Conservation (phyloP, 2,888 invertebrate genomes). For the Ophion ventricosus region DNA sequence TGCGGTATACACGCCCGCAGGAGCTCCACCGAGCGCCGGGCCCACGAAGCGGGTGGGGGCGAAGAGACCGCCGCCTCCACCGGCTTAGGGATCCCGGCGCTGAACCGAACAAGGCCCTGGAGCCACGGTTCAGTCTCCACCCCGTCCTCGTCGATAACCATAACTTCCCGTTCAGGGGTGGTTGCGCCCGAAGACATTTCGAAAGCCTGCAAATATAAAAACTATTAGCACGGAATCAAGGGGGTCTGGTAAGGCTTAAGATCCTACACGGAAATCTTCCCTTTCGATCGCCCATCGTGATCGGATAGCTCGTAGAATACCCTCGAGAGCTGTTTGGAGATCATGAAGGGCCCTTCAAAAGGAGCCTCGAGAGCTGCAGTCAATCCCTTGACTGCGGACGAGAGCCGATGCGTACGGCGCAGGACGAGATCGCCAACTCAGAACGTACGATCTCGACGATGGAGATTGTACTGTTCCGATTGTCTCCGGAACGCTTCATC, state of each 20-base stretch:
- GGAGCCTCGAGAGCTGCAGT: slow-evolving; percentile 19
- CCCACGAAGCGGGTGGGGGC: no score
- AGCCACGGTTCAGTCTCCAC: no score
- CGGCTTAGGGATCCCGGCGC: no score
- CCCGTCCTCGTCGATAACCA: no score
- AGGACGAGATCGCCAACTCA: slow-evolving; percentile 21
- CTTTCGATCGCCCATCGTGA: not conserved
- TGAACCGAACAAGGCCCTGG: no score
- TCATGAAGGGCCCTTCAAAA: not conserved
- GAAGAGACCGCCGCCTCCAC: no score
- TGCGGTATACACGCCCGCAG: no score
- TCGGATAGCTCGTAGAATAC: not conserved
- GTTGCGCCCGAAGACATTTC: no score
- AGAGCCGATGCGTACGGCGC: slow-evolving; percentile 43
- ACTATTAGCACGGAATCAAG: not conserved
- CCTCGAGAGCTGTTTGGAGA: not conserved
- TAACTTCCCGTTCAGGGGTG: no score
- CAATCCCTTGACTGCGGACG: slow-evolving; percentile 20
- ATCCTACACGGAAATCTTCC: not conserved
- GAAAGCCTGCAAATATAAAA: no score
- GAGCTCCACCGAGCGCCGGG: no score
- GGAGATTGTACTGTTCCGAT: no score
- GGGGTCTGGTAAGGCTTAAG: not conserved
- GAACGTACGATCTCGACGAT: not conserved
- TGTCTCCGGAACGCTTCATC: not conserved